A percentile compares a stretch with the other conserved stretches of the same genome.
Evolutionary conservation across 2,888 invertebrate species (phyloP).

Genomic region (Uropetala carovei): DNA sequence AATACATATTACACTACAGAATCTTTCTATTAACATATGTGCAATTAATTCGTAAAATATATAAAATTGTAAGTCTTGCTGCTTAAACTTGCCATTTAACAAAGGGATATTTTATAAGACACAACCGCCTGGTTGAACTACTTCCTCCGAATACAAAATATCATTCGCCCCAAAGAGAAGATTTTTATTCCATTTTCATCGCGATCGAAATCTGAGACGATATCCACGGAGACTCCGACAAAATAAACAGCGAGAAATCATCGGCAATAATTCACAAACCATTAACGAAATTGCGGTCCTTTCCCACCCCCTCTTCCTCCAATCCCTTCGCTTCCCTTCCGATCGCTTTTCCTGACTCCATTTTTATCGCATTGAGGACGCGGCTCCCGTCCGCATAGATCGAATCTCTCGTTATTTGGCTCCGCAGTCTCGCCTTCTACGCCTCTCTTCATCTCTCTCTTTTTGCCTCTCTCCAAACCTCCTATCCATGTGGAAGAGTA

Average conservation of each 20-base stretch:
- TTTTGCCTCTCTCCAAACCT: no score
- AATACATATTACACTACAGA: no score
- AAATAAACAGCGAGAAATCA: slow-evolving; percentile 19
- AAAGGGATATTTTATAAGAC: no score
- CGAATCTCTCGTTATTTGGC: not conserved
- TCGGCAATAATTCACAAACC: slow-evolving; percentile 15
- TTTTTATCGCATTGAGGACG: no score
- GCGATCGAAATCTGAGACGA: not conserved
- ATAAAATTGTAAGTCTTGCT: no score
- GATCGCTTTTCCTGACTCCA: not conserved
- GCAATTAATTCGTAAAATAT: no score
- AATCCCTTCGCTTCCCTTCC: not conserved
- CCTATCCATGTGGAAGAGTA: no score
- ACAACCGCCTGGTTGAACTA: not conserved
- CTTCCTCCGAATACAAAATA: not conserved
- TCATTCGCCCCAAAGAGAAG: not conserved
- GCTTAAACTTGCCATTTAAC: no score
- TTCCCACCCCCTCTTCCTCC: not conserved
- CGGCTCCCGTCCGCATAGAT: not conserved
- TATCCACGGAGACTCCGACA: not conserved
- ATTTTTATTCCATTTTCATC: not conserved
- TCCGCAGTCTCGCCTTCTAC: no score
- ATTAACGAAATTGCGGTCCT: slow-evolving; percentile 18
- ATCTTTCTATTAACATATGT: no score
- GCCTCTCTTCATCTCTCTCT: no score